A percentile compares a stretch with the other conserved stretches of the same genome.
These are phyloP conservation scores for Leucoma salicis DNA, from an alignment of 2,888 invertebrate species.

Conservation along the genomic window DNA sequence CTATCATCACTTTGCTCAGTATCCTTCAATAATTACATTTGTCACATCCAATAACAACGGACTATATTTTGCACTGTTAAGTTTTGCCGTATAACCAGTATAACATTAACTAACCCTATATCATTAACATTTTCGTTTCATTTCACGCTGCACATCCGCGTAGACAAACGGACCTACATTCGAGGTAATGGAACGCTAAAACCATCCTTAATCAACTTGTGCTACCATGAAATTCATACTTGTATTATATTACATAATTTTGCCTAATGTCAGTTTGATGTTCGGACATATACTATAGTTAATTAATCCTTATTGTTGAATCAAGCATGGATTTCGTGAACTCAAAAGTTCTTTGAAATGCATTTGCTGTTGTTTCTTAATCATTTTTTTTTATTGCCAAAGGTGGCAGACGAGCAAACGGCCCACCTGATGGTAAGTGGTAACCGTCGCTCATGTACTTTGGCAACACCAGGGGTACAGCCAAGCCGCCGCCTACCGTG, in stretches of 20 bases:
- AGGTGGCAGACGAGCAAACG: too few species aligned
- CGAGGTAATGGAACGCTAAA: conserved; percentile 75
- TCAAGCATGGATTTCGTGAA: neutral
- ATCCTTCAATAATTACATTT: too few species aligned
- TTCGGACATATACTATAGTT: too few species aligned
- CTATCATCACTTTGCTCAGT: too few species aligned
- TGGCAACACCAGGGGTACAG: too few species aligned
- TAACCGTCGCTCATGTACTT: too few species aligned
- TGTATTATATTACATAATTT: neutral
- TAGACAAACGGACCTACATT: conserved; percentile 80
- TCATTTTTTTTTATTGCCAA: neutral
- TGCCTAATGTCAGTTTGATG: neutral
- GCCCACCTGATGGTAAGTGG: too few species aligned
- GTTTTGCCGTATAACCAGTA: conserved; percentile 5
- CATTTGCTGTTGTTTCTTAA: neutral
- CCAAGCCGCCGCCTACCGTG: too few species aligned
- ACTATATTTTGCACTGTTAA: too few species aligned
- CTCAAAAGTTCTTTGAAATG: neutral
- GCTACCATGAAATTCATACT: neutral
- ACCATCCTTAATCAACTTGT: conserved; percentile 11
- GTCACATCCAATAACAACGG: too few species aligned
- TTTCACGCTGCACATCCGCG: conserved; percentile 64
- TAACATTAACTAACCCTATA: conserved; percentile 24
- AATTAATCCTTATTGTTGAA: neutral
- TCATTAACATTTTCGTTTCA: conserved; percentile 43